phyloP scores from a whole-genome alignment of 2,113 vertebrate species.

The Chinchilla lanigera region DNA sequence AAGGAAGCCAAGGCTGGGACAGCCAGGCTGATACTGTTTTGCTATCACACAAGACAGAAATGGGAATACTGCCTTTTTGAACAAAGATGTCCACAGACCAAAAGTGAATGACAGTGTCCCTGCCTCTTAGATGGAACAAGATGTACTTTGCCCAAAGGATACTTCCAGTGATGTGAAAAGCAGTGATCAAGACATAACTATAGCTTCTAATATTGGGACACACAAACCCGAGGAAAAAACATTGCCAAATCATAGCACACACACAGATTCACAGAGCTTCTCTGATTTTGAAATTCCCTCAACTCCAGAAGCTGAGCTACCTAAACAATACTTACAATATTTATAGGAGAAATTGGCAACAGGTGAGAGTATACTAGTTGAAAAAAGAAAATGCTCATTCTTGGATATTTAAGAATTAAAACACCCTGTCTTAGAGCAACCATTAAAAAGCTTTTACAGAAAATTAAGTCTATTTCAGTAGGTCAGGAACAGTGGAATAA shows the following conservation, averaged over 20 bases:
- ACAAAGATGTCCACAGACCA: constrained; percentile 65
- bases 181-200: constrained; percentile 34
- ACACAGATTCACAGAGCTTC: constrained; percentile 89
- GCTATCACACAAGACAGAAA: constrained; percentile 86
- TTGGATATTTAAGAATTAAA: constrained; percentile 43
- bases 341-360: constrained; percentile 91
- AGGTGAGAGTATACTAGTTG: constrained; percentile 86
- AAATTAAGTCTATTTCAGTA: not conserved
- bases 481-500: not conserved
- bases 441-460: not conserved
- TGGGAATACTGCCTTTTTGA: constrained; percentile 51
- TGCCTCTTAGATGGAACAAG: constrained; percentile 28
- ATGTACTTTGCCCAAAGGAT: not conserved
- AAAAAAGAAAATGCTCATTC: constrained; percentile 72
- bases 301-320: constrained; percentile 90
- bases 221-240: constrained; percentile 43
- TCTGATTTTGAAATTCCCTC: constrained; percentile 94
- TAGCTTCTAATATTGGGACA: not conserved
- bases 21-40: constrained; percentile 91
- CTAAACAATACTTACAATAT: constrained; percentile 85
- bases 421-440: not conserved
- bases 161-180: constrained; percentile 53
- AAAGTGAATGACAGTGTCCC: constrained; percentile 61
- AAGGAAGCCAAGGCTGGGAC: constrained; percentile 90
- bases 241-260: constrained; percentile 64